A percentile compares a stretch with the other conserved stretches of the same genome.
Evolutionary conservation across 64 coral and sea anemone species (phyloP).

Genomic region (Orbicella faveolata): DNA sequence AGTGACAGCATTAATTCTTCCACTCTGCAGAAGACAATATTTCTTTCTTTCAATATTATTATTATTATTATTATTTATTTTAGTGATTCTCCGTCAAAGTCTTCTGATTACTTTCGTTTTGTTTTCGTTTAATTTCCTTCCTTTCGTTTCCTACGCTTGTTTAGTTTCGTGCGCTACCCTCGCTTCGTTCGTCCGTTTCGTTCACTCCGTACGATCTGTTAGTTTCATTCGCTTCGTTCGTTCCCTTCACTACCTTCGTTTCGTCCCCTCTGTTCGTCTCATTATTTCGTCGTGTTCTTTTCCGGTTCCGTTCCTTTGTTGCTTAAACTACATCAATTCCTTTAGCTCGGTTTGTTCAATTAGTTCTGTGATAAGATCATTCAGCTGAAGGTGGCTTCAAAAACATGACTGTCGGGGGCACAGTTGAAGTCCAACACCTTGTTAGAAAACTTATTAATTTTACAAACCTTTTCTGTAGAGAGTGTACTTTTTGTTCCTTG

Average conservation of each 20-base stretch:
- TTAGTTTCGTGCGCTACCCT: background rate
- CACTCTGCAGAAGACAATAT: conserved; percentile 35
- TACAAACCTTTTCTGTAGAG: conserved; percentile 81
- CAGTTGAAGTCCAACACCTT: background rate
- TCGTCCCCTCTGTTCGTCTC: background rate
- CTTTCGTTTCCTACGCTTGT: background rate
- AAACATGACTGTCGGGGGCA: too few relatives aligned
- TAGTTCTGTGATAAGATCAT: too few relatives aligned
- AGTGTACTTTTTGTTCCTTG: conserved; percentile 79
- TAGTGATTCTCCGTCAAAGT: background rate
- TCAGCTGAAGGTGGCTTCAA: too few relatives aligned
- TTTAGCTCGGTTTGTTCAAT: too few relatives aligned
- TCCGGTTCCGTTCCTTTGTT: background rate
- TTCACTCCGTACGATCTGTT: background rate
- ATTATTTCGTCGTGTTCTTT: background rate
- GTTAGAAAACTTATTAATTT: background rate
- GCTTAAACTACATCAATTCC: background rate
- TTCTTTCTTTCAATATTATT: background rate
- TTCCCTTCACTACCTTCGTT: background rate
- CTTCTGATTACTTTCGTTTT: background rate
- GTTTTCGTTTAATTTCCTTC: background rate
- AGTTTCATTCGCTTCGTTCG: background rate
- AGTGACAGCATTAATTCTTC: conserved; percentile 64
- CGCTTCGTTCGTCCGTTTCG: background rate
- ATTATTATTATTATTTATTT: background rate